Conservation (phyloP, 2,888 invertebrate species). For the Cantharis rustica region DNA sequence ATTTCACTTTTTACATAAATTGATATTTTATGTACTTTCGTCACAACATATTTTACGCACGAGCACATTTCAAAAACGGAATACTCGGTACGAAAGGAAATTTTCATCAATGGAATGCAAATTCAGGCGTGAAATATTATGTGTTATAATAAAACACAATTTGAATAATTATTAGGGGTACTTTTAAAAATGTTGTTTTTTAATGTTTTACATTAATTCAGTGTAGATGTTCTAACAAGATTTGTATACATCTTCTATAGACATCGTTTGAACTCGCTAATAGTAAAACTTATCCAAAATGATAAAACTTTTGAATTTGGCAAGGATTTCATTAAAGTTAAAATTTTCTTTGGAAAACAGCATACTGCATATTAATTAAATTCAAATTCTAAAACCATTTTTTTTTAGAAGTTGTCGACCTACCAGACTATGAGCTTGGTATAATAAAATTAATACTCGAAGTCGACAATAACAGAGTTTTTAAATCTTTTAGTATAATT, state of each 20-base stretch:
- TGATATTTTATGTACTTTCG: slow-evolving; percentile 21
- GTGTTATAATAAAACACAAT: background rate
- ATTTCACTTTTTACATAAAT: slow-evolving; percentile 21
- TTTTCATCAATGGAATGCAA: background rate
- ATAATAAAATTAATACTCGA: background rate
- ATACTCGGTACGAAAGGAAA: background rate
- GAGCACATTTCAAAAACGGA: background rate
- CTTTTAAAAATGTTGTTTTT: background rate
- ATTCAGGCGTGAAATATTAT: background rate
- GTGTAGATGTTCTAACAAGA: background rate
- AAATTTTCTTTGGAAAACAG: background rate
- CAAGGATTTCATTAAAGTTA: background rate
- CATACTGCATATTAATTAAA: background rate
- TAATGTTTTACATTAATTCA: background rate
- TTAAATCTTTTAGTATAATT: background rate
- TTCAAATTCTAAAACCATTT: background rate
- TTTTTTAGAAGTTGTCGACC: background rate
- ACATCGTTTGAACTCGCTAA: background rate
- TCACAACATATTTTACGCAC: background rate
- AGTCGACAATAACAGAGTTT: background rate
- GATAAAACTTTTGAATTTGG: background rate
- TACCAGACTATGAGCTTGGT: background rate
- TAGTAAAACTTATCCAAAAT: background rate
- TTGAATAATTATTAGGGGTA: background rate
- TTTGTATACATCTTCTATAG: background rate